These are phyloP conservation scores for Melanotaenia nigrans DNA, from an alignment of 2,797 vertebrate genomes.

Conservation along the genomic window DNA sequence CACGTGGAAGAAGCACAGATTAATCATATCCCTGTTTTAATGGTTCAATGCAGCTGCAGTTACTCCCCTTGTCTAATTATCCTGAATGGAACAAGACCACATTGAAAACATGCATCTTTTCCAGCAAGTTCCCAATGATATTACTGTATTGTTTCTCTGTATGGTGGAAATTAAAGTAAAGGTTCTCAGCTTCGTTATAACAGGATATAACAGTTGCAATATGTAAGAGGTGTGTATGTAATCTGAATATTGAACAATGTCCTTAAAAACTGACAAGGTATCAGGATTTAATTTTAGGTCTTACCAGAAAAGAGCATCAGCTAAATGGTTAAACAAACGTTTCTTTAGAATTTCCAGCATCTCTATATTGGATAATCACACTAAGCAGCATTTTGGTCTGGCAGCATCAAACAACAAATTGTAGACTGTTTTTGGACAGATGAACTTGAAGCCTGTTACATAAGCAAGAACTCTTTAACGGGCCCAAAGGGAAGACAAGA, in stretches of 20 bases:
- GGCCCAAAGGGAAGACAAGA: slow-evolving; percentile 53
- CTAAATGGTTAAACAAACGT: neutral
- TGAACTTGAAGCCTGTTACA: slow-evolving; percentile 51
- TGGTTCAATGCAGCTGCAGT: neutral
- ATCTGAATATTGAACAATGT: neutral
- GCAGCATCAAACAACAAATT: slow-evolving; percentile 17
- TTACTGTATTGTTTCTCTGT: neutral
- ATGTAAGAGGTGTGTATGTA: neutral
- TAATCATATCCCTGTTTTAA: slow-evolving; percentile 3
- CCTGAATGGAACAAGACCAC: neutral
- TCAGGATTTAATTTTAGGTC: neutral
- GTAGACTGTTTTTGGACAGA: slow-evolving; percentile 24
- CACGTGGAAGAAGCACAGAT: slow-evolving; percentile 23
- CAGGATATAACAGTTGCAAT: neutral
- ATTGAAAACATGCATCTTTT: neutral
- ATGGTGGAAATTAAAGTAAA: neutral
- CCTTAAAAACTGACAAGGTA: neutral
- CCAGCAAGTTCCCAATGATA: neutral
- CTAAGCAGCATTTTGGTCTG: slow-evolving; percentile 3
- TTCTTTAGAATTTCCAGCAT: neutral
- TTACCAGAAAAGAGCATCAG: slow-evolving; percentile 2
- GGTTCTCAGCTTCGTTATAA: neutral
- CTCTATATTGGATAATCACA: slow-evolving; percentile 1
- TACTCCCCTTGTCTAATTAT: neutral
- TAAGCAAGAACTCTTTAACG: slow-evolving; percentile 39